Conservation (phyloP, 92 coral and sea anemone species). For the Pocillopora meandrina region DNA sequence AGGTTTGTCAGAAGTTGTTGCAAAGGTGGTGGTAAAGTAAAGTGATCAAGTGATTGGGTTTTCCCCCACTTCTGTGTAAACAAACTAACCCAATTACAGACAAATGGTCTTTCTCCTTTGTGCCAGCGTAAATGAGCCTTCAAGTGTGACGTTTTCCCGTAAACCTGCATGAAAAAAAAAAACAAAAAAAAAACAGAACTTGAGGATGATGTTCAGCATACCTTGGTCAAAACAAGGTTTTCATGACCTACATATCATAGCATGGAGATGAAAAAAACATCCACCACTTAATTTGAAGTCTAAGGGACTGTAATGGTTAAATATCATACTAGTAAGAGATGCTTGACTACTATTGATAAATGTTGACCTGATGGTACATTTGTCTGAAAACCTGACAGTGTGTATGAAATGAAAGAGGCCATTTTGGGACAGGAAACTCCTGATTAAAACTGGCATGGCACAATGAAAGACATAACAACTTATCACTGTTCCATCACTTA, state of each 20-base stretch:
- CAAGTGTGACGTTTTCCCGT: slow-evolving; percentile 75
- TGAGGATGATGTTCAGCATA: not conserved
- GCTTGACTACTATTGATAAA: not conserved
- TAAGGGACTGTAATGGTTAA: too few relatives aligned
- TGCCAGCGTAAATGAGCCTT: slow-evolving; percentile 83
- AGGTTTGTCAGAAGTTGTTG: too few relatives aligned
- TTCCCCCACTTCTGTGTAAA: not conserved
- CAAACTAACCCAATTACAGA: slow-evolving; percentile 75
- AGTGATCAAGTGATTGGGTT: too few relatives aligned
- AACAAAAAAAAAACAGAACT: not conserved
- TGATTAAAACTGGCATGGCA: too few relatives aligned
- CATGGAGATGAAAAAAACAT: too few relatives aligned
- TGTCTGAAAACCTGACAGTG: not conserved
- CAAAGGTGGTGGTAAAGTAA: too few relatives aligned
- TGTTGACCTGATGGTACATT: not conserved
- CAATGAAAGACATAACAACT: too few relatives aligned
- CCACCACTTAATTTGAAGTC: too few relatives aligned
- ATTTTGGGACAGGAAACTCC: too few relatives aligned
- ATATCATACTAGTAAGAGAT: not conserved
- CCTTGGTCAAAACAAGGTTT: not conserved
- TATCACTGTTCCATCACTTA: too few relatives aligned
- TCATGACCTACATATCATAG: not conserved
- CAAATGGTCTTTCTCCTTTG: slow-evolving; percentile 74
- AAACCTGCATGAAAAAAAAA: slow-evolving; percentile 37
- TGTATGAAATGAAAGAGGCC: too few relatives aligned